A percentile compares a stretch with the other conserved stretches of the same genome.
Conservation (phyloP, 2,113 vertebrate genomes). For the Danionella cerebrum region DNA sequence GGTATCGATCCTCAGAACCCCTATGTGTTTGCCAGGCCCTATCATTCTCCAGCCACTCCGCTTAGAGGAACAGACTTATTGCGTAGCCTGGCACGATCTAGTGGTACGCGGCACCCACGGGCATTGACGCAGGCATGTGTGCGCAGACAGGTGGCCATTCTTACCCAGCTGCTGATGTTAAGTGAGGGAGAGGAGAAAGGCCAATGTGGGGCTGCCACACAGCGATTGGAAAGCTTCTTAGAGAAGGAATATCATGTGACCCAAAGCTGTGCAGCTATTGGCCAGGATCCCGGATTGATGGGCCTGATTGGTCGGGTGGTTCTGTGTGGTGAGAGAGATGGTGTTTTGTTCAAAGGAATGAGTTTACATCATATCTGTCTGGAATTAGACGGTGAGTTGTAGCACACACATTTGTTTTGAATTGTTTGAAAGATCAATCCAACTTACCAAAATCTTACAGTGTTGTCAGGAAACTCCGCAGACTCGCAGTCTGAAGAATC, state of each 20-base stretch:
- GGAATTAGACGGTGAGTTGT: slow-evolving; percentile 67
- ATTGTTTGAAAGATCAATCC: background rate
- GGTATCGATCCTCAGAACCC: slow-evolving; percentile 69
- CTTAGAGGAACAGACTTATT: slow-evolving; percentile 67
- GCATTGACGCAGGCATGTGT: slow-evolving; percentile 58
- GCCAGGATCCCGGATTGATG: slow-evolving; percentile 63
- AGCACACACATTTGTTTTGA: too few relatives aligned
- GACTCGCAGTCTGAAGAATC: slow-evolving; percentile 68
- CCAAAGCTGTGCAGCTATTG: slow-evolving; percentile 62
- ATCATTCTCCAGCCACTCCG: slow-evolving; percentile 68
- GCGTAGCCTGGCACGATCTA: slow-evolving; percentile 62
- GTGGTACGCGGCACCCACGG: slow-evolving; percentile 61
- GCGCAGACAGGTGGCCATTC: slow-evolving; percentile 66
- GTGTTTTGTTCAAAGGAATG: slow-evolving; percentile 68
- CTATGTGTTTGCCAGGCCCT: slow-evolving; percentile 67
- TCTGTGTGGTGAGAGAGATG: slow-evolving; percentile 67
- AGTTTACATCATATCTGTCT: slow-evolving; percentile 71
- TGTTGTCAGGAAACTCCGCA: slow-evolving; percentile 72
- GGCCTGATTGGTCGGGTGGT: slow-evolving; percentile 66
- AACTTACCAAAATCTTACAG: slow-evolving; percentile 34
- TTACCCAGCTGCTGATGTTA: slow-evolving; percentile 65
- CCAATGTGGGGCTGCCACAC: slow-evolving; percentile 43
- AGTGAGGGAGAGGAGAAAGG: slow-evolving; percentile 56
- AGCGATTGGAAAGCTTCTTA: slow-evolving; percentile 65
- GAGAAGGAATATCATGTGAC: slow-evolving; percentile 67